A percentile compares a stretch with the other conserved stretches of the same genome.
Evolutionary conservation across 2,797 vertebrate genomes (phyloP).

Genomic region (Onychomys leucogaster): DNA sequence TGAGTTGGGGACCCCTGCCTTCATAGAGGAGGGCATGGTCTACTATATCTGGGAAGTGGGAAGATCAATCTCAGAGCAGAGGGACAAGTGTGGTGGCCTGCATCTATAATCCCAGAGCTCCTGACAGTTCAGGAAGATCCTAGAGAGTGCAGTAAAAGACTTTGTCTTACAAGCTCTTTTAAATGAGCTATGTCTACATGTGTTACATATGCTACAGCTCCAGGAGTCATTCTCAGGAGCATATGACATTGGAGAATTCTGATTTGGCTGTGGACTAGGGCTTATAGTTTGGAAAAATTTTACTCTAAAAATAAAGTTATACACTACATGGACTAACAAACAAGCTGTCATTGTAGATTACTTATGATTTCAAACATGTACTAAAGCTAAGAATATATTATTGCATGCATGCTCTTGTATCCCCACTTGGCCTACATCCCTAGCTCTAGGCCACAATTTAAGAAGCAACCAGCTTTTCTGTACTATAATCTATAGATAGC

Average conservation of each 20-base stretch:
- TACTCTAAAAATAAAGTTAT: not conserved
- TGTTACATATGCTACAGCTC: not conserved
- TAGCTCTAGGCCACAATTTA: not conserved
- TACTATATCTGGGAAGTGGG: not conserved
- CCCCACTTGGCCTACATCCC: not conserved
- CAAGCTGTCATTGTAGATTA: not conserved
- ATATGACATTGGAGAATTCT: not conserved
- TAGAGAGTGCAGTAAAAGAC: no score
- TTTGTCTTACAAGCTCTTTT: not conserved
- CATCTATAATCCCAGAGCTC: not conserved
- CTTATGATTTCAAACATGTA: not conserved
- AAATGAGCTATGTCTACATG: not conserved
- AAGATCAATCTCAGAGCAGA: not conserved
- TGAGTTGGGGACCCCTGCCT: not conserved
- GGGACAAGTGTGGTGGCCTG: not conserved
- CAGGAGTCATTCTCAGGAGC: not conserved
- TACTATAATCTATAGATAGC: not conserved
- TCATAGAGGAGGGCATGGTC: not conserved
- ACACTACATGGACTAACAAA: not conserved
- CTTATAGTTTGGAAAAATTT: not conserved
- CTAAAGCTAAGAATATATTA: not conserved
- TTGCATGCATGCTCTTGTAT: not conserved
- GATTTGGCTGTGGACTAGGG: not conserved
- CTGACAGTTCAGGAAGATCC: not conserved
- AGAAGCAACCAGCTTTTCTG: not conserved